Base-by-base conservation (phyloP, 2,888 invertebrate species). In the Ophonus ardosiacus region DNA sequence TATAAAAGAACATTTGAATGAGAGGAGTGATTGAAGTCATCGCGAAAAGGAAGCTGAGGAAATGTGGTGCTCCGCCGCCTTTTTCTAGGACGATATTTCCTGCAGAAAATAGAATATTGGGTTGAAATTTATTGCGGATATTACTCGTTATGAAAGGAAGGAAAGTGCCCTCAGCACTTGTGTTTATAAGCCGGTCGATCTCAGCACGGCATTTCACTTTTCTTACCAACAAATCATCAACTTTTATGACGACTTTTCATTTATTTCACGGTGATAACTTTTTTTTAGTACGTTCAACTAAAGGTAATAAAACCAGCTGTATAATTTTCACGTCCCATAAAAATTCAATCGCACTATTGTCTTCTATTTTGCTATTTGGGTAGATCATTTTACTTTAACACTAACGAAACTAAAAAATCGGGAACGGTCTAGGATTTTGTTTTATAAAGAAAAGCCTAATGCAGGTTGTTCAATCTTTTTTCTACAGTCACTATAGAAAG, bases 71-170 rank as follows among this genome's bases (percentile, higher is more conserved):
- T 82, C 56, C 38, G 56, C 56, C 38, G 56, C 59, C 10, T 59
- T 59, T 82, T 63, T 59, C 83, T 83, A 65, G 59, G 57, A 57
- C 31, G 71, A 61, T 83, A 83, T 83, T 83, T 83, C 59, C 83
- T 83, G 63, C 51, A 78, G 68, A 84, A 84, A 78, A 84, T 84
- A 51, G 84, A 71, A 78, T 78, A 84, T 84, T 84, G 84, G 78
- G 78, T 78, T 84, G 63, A 63, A 84, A 84, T 76, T 76, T 61
- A 78, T 63, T 78, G 63, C 78, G 84, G 84, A 84, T 84, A 84
- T 84, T 78, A 78, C 78, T 84, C 59, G 84, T 84, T 84, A 84
- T 71, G 78, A 78, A 56, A 71, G 78, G 76, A 78, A 76, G 84
- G 71, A 74, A 74, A 74, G 71, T 74, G 18, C 71, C 43, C 71